These are phyloP conservation scores for Ennomos quercinarius DNA, from an alignment of 2,888 invertebrate species.

Conservation along the genomic window DNA sequence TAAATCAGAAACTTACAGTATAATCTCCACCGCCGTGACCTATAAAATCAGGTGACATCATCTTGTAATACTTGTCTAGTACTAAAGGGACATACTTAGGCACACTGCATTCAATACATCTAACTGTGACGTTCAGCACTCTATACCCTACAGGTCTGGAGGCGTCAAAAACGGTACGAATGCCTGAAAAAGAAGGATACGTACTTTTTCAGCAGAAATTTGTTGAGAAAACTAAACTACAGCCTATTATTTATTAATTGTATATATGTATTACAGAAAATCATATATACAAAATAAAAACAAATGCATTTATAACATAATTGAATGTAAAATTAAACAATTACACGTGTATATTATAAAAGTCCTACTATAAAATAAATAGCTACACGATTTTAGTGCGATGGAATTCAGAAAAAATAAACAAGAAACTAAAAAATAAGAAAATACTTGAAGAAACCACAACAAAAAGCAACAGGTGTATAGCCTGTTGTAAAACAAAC, in stretches of 20 bases:
- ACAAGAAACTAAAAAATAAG: no score
- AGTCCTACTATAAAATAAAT: no score
- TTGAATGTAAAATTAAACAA: no score
- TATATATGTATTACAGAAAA: no score
- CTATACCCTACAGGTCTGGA: conserved; percentile 83
- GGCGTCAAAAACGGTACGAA: conserved; percentile 85
- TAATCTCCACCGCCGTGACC: conserved; percentile 89
- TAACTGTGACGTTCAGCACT: conserved; percentile 81
- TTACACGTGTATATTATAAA: no score
- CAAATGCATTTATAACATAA: no score
- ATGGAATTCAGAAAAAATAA: no score
- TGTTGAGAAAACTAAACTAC: not conserved
- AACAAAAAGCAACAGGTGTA: conserved; percentile 15
- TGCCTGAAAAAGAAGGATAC: conserved; percentile 68
- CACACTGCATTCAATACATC: conserved; percentile 87
- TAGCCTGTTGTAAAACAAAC: conserved; percentile 5
- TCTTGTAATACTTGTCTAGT: conserved; percentile 83
- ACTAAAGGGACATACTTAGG: conserved; percentile 87
- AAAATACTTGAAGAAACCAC: not conserved
- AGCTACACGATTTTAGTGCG: no score
- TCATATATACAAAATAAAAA: no score
- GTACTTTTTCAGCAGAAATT: not conserved
- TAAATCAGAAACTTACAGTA: conserved; percentile 63
- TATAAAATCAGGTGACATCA: conserved; percentile 86
- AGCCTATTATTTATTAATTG: no score